Conservation (phyloP, 2,113 vertebrate species). For the Pteruthius melanotis region DNA sequence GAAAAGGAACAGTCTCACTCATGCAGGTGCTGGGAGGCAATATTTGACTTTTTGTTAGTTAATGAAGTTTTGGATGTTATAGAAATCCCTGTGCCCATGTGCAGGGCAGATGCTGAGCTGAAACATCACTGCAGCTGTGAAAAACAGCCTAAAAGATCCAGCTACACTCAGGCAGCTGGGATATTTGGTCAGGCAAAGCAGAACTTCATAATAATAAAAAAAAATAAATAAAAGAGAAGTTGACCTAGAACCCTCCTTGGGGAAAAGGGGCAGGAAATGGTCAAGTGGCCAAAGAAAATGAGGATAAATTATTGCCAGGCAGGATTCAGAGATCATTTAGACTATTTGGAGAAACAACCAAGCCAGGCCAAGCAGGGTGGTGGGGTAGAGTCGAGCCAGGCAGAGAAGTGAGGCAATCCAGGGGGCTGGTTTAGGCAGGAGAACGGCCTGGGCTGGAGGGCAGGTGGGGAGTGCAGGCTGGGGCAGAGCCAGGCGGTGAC, state of each 20-base stretch:
- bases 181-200: background rate
- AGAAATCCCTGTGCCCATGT: background rate
- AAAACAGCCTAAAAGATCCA: background rate
- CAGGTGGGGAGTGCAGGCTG: background rate
- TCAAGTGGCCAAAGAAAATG: background rate
- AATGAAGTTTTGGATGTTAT: background rate
- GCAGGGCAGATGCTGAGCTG: background rate
- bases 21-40: background rate
- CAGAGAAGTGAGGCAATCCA: background rate
- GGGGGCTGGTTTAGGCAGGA: background rate
- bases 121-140: background rate
- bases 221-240: background rate
- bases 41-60: background rate
- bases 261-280: background rate
- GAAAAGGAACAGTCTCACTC: background rate
- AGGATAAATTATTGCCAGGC: background rate
- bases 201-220: background rate
- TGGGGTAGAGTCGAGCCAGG: background rate
- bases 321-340: background rate
- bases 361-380: background rate
- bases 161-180: background rate
- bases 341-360: background rate
- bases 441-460: rapidly evolving
- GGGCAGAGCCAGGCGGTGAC: background rate
- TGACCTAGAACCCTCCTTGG: background rate